These are phyloP conservation scores for Tokudaia tokunoshimensis DNA, from an alignment of 2,797 vertebrate genomes.

Conservation along the genomic window DNA sequence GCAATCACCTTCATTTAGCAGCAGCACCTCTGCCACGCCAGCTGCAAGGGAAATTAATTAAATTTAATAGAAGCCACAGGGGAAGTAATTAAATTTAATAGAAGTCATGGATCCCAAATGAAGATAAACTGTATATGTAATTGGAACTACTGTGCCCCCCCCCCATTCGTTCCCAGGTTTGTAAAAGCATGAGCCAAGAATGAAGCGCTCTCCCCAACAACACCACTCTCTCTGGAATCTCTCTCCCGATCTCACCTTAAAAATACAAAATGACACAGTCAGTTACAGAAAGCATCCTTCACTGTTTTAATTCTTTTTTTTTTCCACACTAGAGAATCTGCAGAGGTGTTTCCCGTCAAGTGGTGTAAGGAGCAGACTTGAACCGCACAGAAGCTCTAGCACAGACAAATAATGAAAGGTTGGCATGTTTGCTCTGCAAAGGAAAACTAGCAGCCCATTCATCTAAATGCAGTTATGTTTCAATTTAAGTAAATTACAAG, in stretches of 20 bases:
- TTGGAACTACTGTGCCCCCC: slow-evolving; percentile 78
- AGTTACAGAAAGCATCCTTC: background rate
- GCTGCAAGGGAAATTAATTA: slow-evolving; percentile 81
- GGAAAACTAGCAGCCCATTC: slow-evolving; percentile 80
- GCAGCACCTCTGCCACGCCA: slow-evolving; percentile 72
- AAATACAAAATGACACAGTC: background rate
- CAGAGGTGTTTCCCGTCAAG: background rate
- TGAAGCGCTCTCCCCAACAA: background rate
- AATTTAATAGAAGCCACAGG: slow-evolving; percentile 82
- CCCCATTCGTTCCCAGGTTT: slow-evolving; percentile 33
- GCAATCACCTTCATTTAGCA: slow-evolving; percentile 78
- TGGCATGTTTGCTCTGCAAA: slow-evolving; percentile 80
- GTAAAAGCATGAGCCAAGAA: slow-evolving; percentile 54
- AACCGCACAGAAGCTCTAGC: slow-evolving; percentile 55
- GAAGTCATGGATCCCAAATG: slow-evolving; percentile 81
- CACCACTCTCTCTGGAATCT: slow-evolving; percentile 12
- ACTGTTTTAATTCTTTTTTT: slow-evolving; percentile 19
- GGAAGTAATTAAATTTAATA: slow-evolving; percentile 83
- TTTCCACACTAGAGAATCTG: slow-evolving; percentile 54
- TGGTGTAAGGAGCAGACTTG: slow-evolving; percentile 70
- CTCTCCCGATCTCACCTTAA: background rate
- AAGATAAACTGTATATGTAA: slow-evolving; percentile 82
- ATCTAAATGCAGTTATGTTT: slow-evolving; percentile 85
- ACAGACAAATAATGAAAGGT: slow-evolving; percentile 82
- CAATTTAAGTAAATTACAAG: slow-evolving; percentile 85